phyloP scores from a whole-genome alignment of 2,888 invertebrate genomes.

The Oxycera nigricornis region DNA sequence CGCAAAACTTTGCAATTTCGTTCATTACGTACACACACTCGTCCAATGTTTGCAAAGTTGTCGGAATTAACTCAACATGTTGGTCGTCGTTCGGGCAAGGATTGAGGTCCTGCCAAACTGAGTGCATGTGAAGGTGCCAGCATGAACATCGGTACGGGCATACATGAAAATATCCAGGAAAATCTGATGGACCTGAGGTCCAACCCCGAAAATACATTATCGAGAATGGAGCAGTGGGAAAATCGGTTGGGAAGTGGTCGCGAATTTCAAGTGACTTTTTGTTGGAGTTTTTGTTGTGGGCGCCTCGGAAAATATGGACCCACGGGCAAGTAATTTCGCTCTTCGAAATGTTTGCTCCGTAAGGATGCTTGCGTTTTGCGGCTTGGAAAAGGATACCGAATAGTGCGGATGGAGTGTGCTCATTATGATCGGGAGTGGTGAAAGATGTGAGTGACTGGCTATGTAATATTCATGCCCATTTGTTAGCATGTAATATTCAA shows the following conservation, averaged over 20 bases:
- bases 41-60: not conserved
- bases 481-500: too few species aligned
- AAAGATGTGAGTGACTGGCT: too few species aligned
- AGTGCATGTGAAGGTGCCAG: not conserved
- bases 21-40: not conserved
- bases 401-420: too few species aligned
- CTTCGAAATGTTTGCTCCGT: too few species aligned
- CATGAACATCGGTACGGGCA: not conserved
- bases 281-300: too few species aligned
- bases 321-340: too few species aligned
- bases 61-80: not conserved
- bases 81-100: not conserved
- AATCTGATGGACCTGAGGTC: not conserved
- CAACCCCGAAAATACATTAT: not conserved
- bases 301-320: too few species aligned
- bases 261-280: not conserved
- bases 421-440: too few species aligned
- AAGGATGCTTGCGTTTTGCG: too few species aligned
- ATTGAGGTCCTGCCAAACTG: not conserved
- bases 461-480: too few species aligned
- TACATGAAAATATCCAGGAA: not conserved
- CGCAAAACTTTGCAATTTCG: not conserved
- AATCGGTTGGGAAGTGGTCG: not conserved
- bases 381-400: too few species aligned
- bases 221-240: not conserved